A percentile compares a stretch with the other conserved stretches of the same genome.
Evolutionary conservation across 2,113 vertebrate species (phyloP).

Genomic region (Lycaon pictus): DNA sequence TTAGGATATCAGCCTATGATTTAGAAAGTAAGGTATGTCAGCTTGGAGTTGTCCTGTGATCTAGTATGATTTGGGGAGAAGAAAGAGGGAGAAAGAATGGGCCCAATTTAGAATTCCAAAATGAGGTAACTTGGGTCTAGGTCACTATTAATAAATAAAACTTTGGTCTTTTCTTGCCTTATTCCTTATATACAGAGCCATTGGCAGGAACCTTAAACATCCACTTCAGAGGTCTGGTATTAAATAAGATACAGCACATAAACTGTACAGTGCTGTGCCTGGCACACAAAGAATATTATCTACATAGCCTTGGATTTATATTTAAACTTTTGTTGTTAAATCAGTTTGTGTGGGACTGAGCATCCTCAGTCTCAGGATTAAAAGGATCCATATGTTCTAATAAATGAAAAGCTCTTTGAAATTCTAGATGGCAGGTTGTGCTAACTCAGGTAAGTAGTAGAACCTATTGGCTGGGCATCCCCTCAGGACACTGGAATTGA

Average conservation of each 20-base stretch:
- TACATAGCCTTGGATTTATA: not conserved
- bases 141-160: not conserved
- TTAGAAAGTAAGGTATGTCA: not conserved
- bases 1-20: not conserved
- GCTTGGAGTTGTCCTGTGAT: not conserved
- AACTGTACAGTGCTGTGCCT: not conserved
- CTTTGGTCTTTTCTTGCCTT: not conserved
- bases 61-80: not conserved
- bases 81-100: not conserved
- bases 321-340: not conserved
- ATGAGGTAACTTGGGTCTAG: not conserved
- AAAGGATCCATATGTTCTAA: not conserved
- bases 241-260: not conserved
- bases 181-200: not conserved
- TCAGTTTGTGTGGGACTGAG: not conserved
- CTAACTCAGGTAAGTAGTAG: conserved; percentile 31
- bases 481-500: not conserved
- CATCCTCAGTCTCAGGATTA: not conserved
- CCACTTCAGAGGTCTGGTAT: not conserved
- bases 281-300: not conserved
- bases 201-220: not conserved
- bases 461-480: not conserved
- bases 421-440: not conserved
- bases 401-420: conserved; percentile 27
- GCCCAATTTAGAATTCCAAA: not conserved